Evolutionary conservation across 2,888 invertebrate species (phyloP).

Genomic region (Campoletis raptor): DNA sequence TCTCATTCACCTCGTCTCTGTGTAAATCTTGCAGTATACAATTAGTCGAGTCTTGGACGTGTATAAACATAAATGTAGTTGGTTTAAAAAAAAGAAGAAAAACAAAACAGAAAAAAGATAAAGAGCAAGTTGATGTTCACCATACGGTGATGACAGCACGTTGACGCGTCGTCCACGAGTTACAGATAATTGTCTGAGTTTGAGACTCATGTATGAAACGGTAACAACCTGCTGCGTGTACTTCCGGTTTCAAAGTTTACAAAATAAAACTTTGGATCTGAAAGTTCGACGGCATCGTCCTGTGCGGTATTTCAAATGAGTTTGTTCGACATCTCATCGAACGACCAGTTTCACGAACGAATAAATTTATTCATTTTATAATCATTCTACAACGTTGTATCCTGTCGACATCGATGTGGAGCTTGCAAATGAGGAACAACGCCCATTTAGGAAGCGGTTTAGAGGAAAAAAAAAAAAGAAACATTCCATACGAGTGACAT

Average conservation of each 20-base stretch:
- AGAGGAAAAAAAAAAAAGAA: neutral
- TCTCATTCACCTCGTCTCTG: conserved; percentile 43
- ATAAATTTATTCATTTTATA: neutral
- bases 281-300: neutral
- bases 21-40: conserved; percentile 46
- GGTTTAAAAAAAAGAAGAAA: neutral
- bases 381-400: neutral
- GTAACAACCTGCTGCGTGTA: neutral
- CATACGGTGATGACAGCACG: conserved; percentile 53
- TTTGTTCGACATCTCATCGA: neutral
- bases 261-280: neutral
- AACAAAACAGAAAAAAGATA: neutral
- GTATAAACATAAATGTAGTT: conserved; percentile 7
- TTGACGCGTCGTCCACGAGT: conserved; percentile 47
- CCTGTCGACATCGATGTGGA: neutral
- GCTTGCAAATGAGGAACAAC: neutral
- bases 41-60: conserved; percentile 43
- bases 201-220: neutral
- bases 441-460: neutral
- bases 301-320: neutral
- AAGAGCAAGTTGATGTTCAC: neutral
- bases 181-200: conserved; percentile 12
- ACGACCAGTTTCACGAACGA: neutral
- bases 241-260: conserved; percentile 4
- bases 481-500: neutral